Evolutionary conservation across 2,888 invertebrate species (phyloP).

Genomic region (Nymphalis polychloros): DNA sequence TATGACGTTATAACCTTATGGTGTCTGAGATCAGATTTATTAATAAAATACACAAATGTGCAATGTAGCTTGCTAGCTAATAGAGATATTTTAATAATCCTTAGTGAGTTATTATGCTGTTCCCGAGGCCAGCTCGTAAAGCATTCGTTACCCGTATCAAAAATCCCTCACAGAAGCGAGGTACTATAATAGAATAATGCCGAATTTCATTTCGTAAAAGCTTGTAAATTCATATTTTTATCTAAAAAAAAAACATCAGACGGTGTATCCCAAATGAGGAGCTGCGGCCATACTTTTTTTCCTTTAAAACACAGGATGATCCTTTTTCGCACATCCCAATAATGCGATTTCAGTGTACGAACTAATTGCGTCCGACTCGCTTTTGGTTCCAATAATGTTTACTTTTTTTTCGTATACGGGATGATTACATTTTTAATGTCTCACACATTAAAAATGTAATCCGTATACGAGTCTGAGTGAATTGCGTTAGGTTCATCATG

Average conservation of each 20-base stretch:
- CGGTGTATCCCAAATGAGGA: conserved; percentile 25
- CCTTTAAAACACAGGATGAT: conserved; percentile 56
- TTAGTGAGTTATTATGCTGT: conserved; percentile 10
- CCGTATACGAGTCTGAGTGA: conserved; percentile 14
- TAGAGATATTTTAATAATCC: conserved; percentile 1
- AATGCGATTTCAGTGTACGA: conserved; percentile 69
- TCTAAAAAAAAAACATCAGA: conserved; percentile 28
- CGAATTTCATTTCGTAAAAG: conserved; percentile 32
- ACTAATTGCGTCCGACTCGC: conserved; percentile 62
- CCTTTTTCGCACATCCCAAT: conserved; percentile 56
- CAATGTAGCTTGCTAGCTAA: conserved; percentile 4
- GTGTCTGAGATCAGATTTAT: no score
- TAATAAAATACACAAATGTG: neutral
- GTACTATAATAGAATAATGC: conserved; percentile 24
- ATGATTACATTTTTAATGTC: conserved; percentile 37
- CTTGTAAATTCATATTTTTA: conserved; percentile 35
- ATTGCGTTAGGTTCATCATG: neutral
- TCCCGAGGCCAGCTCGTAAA: conserved; percentile 15
- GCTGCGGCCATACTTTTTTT: conserved; percentile 18
- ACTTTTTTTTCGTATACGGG: conserved; percentile 43
- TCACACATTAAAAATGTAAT: no score
- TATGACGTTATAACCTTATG: no score
- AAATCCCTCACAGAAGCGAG: conserved; percentile 12
- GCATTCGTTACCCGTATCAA: conserved; percentile 8
- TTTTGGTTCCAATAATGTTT: conserved; percentile 48